Percentiles rank a stretch among this genome's conserved stretches.
Evolutionary conservation across 2,797 vertebrate species (phyloP).

Genomic region (Sternotherus odoratus): DNA sequence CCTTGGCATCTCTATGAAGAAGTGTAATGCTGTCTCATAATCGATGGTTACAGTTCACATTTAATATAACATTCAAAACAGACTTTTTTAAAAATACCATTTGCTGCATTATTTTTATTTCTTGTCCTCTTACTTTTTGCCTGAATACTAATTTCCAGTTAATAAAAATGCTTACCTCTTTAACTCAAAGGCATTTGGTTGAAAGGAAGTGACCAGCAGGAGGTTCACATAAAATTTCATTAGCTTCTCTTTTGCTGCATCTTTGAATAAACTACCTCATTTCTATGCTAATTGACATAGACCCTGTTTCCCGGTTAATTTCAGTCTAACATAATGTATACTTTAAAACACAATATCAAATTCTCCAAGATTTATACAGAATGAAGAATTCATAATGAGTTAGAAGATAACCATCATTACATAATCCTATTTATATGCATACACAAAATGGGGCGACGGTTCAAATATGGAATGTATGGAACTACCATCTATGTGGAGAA

Average conservation of each 20-base stretch:
- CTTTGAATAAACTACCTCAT: not conserved
- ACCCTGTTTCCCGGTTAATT: not conserved
- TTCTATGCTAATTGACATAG: not conserved
- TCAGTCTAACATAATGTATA: not conserved
- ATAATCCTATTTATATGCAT: rapidly evolving
- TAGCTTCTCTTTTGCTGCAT: not conserved
- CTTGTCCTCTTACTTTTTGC: not conserved
- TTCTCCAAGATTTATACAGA: not conserved
- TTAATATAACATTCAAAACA: not conserved
- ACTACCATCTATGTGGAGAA: not conserved
- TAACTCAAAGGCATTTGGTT: not conserved
- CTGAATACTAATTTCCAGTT: not conserved
- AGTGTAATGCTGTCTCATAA: not conserved
- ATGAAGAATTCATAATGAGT: not conserved
- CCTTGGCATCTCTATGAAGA: not conserved
- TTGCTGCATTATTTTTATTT: not conserved
- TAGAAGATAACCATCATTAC: not conserved
- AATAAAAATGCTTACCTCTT: not conserved
- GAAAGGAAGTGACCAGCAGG: not conserved
- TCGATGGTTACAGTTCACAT: not conserved
- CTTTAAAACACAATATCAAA: not conserved
- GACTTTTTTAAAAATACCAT: not conserved
- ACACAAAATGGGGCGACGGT: not conserved
- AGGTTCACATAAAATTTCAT: not conserved
- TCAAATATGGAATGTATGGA: not conserved